Conservation (phyloP, 37 sponge, comb jelly and placozoan species). For the Theonella swinhoei region DNA sequence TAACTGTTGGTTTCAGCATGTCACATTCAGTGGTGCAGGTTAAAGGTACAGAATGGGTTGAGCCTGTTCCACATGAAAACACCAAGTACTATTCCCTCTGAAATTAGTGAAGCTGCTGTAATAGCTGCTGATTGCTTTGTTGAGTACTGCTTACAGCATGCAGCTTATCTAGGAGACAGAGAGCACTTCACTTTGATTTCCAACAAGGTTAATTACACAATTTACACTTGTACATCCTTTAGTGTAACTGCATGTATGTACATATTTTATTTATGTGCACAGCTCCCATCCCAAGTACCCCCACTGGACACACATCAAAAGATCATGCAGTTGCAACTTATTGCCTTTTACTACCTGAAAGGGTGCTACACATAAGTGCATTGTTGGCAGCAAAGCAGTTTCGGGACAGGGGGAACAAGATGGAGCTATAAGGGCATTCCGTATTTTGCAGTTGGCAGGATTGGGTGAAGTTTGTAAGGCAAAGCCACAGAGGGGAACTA, state of each 20-base stretch:
- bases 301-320: too few species aligned
- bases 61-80: constrained; percentile 12
- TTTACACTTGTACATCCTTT: constrained; percentile 29
- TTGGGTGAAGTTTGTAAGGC: constrained; percentile 13
- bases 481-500: constrained; percentile 13
- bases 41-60: not conserved
- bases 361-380: constrained; percentile 8
- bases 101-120: constrained; percentile 23
- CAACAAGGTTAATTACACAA: not conserved
- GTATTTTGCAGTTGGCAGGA: constrained; percentile 18
- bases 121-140: constrained; percentile 49
- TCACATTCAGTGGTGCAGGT: constrained; percentile 11
- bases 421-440: constrained; percentile 15
- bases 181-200: constrained; percentile 8
- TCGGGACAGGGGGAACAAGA: constrained; percentile 32
- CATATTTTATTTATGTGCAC: too few species aligned
- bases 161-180: constrained; percentile 44
- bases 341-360: constrained; percentile 2
- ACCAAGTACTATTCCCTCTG: not conserved
- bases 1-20: constrained; percentile 13
- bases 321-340: too few species aligned
- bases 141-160: constrained; percentile 35
- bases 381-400: constrained; percentile 8
- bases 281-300: too few species aligned
- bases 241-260: constrained; percentile 12